Evolutionary conservation across 2,888 invertebrate species (phyloP), one percentile per base, ranked within the genome.

Genomic region (Leistus spinibarbis): DNA sequence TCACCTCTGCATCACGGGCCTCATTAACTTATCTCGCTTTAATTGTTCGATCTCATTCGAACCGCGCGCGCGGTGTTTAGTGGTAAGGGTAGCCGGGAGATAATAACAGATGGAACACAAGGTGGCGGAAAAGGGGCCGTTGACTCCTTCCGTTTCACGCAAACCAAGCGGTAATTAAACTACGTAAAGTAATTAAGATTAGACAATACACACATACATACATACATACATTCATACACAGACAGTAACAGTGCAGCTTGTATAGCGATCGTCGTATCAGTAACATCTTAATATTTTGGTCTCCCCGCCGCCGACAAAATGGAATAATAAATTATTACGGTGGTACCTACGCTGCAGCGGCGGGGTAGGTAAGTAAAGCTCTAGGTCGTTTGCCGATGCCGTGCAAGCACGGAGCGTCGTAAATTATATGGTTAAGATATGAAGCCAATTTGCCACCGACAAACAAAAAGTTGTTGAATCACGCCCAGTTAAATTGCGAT

Each of bases 301-400:
- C 80, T 82, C 80, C 81, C 81, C 40, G 40, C 40, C 40, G 40
- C 40, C 3, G 40, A 40, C 40, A 83, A 67, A 73, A 83, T 81
- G 81, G 81, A 83, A 83, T 83, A 83, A 83, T 83, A 83, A 83
- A 83, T 83, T 84, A 82, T 83, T 82, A 80, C 80, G 80, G 80
- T 78, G 80, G 80, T 80, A 80, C 79, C 79, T 80, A 80, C 40
- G 40, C 13, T 0, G 40, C 40, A 40, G 40, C 13, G 40, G 40
- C 40, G 40, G 40, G 13, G 40, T 40, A 13, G 40, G 40, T 40
- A 40, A 40, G 40, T 40, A 40, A 40, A 5, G 5, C 40, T 10
- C 40, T 40, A 7, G 0, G 0, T 40, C 40, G 40, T 40, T 40
- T 13, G 40, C 40, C 40, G 40, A 7, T 40, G 40, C 40, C 40